phyloP scores from a whole-genome alignment of 2,888 invertebrate genomes.

The Acleris literana region DNA sequence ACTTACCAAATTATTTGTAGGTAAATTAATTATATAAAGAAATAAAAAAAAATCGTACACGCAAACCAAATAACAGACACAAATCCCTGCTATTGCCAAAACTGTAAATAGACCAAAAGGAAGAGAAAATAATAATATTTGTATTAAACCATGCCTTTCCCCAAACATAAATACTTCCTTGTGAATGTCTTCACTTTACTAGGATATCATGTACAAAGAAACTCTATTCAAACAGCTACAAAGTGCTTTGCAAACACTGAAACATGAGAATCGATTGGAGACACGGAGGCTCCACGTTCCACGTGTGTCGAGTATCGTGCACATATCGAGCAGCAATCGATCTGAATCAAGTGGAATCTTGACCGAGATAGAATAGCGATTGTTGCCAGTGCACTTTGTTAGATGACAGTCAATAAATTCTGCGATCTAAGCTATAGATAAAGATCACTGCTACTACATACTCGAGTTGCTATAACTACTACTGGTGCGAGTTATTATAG shows the following conservation, averaged over 20 bases:
- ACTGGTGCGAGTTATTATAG: too few species aligned
- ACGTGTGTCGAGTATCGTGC: slow-evolving; percentile 48
- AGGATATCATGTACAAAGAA: background rate
- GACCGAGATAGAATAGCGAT: slow-evolving; percentile 38
- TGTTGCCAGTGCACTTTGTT: background rate
- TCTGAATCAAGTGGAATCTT: slow-evolving; percentile 45
- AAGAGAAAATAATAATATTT: too few species aligned
- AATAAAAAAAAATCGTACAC: too few species aligned
- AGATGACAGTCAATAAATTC: slow-evolving; percentile 8
- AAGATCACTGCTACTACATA: too few species aligned
- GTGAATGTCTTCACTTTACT: background rate
- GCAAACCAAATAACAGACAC: too few species aligned
- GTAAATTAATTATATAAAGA: too few species aligned
- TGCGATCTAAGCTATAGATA: too few species aligned
- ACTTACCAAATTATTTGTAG: too few species aligned
- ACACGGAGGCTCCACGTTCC: slow-evolving; percentile 37
- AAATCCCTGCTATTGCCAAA: too few species aligned
- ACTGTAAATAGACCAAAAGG: background rate
- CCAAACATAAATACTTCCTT: too few species aligned
- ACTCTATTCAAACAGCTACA: slow-evolving; percentile 17
- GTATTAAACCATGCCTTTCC: too few species aligned
- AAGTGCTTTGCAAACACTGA: slow-evolving; percentile 47
- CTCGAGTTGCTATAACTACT: too few species aligned
- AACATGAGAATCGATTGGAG: slow-evolving; percentile 44
- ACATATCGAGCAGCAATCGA: slow-evolving; percentile 48